Evolutionary conservation across 64 coral and sea anemone genomes (phyloP), one percentile per base, ranked within the genome.

Genomic region (Hydrozoanthus tunicans): DNA sequence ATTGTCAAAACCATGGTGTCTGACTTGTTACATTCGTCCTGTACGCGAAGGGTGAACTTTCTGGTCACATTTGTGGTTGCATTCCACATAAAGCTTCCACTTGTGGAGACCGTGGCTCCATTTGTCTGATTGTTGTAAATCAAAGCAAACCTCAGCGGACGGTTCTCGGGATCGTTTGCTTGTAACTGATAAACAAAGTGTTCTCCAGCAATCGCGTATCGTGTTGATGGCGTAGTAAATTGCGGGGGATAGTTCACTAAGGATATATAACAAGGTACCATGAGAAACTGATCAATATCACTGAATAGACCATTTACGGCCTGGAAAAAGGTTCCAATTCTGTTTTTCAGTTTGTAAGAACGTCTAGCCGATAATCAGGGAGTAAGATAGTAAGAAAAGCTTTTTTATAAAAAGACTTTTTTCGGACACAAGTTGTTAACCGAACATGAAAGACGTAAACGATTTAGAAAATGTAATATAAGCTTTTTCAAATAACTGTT

Each of bases 81-180:
- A 43, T 77, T 77, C 73, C 73, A 77, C 73, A 53, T 77, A 77
- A 77, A 77, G 73, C 53, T 12, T 4, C 73, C 73, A 77, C 73
- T 77, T 26, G 51, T 53, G 2, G 73, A 77, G 53, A 77, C 73
- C 43, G 51, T 53, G 14, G 73, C 51, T 77, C 51, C 51, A 13
- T 77, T 14, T 77, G 27, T 51, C 32, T 53, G 73, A 77, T 77
- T 77, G 51, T 26, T 77, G 14, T 54, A 43, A 54, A 13, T 53
- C 3, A 77, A 77, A 9, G 73, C 53, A 43, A 52, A 77, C 14
- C 73, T 77, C 73, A 77, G 11, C 10, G 73, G 73, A 13, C 73
- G 73, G 5, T 53, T 53, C 27, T 77, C 73, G 27, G 73, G 73
- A 13, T 77, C 73, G 12, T 11, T 77, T 77, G 73, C 73, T 53